Conservation (phyloP, 2,888 invertebrate genomes). For the Melanostoma mellinum region DNA sequence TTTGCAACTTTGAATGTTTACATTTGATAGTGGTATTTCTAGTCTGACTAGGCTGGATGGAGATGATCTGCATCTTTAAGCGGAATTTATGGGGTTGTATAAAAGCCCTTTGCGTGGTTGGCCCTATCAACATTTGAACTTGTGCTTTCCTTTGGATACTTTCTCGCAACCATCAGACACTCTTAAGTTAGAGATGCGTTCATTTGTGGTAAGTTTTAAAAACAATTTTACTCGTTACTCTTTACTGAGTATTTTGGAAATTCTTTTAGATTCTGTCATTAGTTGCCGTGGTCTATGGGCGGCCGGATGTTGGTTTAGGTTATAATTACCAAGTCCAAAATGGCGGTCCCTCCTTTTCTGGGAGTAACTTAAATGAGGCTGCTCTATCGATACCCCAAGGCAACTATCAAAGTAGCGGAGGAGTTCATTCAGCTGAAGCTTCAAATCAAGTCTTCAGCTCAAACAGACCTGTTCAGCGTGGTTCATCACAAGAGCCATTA, state of each 20-base stretch:
- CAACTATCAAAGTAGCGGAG: background rate
- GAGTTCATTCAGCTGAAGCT: background rate
- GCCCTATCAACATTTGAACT: conserved; percentile 59
- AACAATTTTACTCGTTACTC: background rate
- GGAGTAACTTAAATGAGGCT: conserved; percentile 16
- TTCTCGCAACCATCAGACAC: conserved; percentile 12
- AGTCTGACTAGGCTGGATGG: conserved; percentile 40
- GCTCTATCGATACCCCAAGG: conserved; percentile 18
- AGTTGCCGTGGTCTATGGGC: conserved; percentile 36
- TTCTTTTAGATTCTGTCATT: conserved; percentile 46
- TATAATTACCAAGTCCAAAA: conserved; percentile 43
- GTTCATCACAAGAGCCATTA: conserved; percentile 74
- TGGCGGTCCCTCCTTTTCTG: conserved; percentile 8
- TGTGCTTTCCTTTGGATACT: conserved; percentile 58
- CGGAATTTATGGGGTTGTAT: conserved; percentile 50
- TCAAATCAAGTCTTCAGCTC: conserved; percentile 4
- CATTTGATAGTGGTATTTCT: conserved; percentile 50
- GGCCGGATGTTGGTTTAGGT: conserved; percentile 55
- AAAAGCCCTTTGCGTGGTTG: conserved; percentile 49
- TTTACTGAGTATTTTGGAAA: background rate
- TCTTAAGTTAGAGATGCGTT: conserved; percentile 47
- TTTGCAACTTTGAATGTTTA: conserved; percentile 53
- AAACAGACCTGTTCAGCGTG: conserved; percentile 29
- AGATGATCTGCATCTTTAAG: conserved; percentile 39
- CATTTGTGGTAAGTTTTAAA: conserved; percentile 53